Conservation (phyloP, 1,140 invertebrate species). For the Hypsibius dujardini region DNA sequence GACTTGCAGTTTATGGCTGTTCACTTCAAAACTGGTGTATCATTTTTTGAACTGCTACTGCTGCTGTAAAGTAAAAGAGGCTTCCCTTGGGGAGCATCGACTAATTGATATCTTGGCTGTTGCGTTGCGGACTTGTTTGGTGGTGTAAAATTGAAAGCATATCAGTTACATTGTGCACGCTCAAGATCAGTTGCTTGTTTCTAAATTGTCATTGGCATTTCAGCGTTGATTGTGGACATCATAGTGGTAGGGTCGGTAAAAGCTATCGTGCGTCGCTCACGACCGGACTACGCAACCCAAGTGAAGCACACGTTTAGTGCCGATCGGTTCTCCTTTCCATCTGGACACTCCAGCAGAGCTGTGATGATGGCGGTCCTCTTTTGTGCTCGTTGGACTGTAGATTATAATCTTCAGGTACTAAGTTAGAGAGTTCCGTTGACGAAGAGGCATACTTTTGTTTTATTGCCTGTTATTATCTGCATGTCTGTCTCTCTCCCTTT, state of each 20-base stretch:
- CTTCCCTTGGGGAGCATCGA: no score
- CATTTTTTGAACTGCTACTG: no score
- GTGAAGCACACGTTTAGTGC: constrained; percentile 46
- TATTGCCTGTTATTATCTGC: no score
- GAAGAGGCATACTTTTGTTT: no score
- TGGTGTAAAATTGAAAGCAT: no score
- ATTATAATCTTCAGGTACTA: background rate
- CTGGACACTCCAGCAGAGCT: constrained; percentile 77
- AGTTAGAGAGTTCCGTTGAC: background rate
- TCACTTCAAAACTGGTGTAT: no score
- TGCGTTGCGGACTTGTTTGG: no score
- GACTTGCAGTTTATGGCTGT: no score
- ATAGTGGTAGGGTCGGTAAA: constrained; percentile 62
- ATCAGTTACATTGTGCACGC: no score
- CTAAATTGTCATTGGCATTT: constrained; percentile 30
- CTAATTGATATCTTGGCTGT: no score
- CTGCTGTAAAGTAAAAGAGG: no score
- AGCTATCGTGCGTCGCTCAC: constrained; percentile 50
- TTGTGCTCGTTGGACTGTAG: constrained; percentile 1
- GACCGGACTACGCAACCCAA: constrained; percentile 48
- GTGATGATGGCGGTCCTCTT: constrained; percentile 51
- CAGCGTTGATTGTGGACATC: constrained; percentile 69
- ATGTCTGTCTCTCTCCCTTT: no score
- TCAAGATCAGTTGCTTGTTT: constrained; percentile 20
- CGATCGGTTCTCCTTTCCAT: constrained; percentile 87